Conservation (phyloP, 2,113 vertebrate genomes). For the Odontophorus gujanensis region DNA sequence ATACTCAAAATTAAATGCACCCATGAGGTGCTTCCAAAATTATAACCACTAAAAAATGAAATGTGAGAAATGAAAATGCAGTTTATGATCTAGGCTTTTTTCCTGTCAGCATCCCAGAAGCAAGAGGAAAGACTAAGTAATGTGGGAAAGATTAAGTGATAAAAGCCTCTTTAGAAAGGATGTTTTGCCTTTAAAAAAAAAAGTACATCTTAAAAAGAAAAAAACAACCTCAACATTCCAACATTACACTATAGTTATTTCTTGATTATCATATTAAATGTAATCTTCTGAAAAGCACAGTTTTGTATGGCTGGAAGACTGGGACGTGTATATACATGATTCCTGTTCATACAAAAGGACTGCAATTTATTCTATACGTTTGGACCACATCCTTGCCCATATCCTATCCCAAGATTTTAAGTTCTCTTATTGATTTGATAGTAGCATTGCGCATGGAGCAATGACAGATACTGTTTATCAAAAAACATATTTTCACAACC, state of each 20-base stretch:
- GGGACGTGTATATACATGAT: neutral
- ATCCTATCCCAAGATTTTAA: neutral
- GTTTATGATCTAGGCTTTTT: constrained; percentile 5
- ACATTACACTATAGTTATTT: neutral
- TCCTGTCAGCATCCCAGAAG: constrained; percentile 47
- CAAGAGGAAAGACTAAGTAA: constrained; percentile 58
- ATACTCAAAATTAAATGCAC: constrained; percentile 1
- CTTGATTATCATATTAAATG: constrained; percentile 31
- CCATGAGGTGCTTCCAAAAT: constrained; percentile 13
- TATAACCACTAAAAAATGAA: constrained; percentile 10
- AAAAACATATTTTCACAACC: neutral
- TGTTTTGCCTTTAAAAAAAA: neutral
- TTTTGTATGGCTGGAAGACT: neutral
- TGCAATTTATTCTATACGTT: neutral
- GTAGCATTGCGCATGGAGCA: neutral
- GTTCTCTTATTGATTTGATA: neutral
- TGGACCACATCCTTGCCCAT: neutral
- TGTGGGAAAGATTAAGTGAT: constrained; percentile 28
- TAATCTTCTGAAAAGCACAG: neutral
- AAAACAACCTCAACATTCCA: neutral
- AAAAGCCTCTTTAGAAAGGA: constrained; percentile 57
- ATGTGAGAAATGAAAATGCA: neutral
- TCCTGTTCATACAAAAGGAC: neutral
- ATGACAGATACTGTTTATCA: neutral
- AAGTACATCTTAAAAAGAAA: neutral